Conservation (phyloP, 1,140 invertebrate species). For the Penaeus japonicus region DNA sequence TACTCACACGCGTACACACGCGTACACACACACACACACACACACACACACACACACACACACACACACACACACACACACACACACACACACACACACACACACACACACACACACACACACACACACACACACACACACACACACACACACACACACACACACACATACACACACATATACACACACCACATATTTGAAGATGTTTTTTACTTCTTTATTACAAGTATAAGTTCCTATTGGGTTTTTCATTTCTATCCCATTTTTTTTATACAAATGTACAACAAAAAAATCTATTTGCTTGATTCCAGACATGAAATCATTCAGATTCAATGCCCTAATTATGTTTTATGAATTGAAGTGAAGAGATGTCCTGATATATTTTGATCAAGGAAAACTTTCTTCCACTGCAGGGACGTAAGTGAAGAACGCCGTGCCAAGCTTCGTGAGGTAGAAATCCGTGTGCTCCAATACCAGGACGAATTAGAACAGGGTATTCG, state of each 20-base stretch:
- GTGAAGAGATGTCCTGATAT: no score
- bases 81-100: neutral
- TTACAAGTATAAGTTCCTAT: no score
- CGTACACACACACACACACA: neutral
- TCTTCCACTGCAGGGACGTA: slow-evolving; percentile 57
- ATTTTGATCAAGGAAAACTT: neutral
- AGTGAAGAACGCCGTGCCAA: slow-evolving; percentile 82
- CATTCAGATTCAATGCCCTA: no score
- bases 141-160: neutral
- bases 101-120: neutral
- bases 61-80: neutral
- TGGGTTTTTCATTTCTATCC: no score
- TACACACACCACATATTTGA: no score
- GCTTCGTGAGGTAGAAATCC: slow-evolving; percentile 91
- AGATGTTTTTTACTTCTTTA: no score
- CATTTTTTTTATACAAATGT: no score
- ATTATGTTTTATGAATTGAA: no score
- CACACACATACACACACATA: neutral
- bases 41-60: neutral
- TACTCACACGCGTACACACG: neutral
- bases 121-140: neutral
- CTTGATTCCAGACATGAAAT: no score
- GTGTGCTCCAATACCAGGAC: slow-evolving; percentile 95
- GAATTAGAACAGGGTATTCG: slow-evolving; percentile 88
- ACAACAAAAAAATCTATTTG: no score